Conservation (phyloP, 2,797 vertebrate genomes). For the Macroramphosus scolopax region DNA sequence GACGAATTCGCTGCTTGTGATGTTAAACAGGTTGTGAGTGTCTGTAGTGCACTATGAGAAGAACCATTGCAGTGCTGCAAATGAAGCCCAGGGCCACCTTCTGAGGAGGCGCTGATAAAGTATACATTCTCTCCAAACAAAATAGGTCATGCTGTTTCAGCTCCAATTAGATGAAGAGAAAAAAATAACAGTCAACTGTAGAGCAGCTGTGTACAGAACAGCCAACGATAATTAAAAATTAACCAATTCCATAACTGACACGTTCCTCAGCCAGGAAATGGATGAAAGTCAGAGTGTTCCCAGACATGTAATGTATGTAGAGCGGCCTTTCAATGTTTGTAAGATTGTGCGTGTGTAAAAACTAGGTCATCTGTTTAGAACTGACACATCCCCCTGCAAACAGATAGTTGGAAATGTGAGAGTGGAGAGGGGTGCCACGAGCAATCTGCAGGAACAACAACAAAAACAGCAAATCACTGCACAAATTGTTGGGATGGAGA, state of each 20-base stretch:
- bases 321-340: slow-evolving; percentile 59
- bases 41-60: slow-evolving; percentile 48
- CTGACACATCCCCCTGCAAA: slow-evolving; percentile 79
- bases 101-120: slow-evolving; percentile 69
- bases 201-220: slow-evolving; percentile 63
- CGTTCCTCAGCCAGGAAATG: slow-evolving; percentile 56
- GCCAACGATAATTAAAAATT: slow-evolving; percentile 74
- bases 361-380: slow-evolving; percentile 81
- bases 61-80: slow-evolving; percentile 44
- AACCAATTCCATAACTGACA: slow-evolving; percentile 71
- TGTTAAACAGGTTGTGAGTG: slow-evolving; percentile 59
- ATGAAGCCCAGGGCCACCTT: slow-evolving; percentile 77
- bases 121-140: slow-evolving; percentile 74
- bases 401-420: slow-evolving; percentile 76
- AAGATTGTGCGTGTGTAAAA: slow-evolving; percentile 70
- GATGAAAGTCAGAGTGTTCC: slow-evolving; percentile 32
- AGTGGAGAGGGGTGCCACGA: slow-evolving; percentile 68
- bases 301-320: slow-evolving; percentile 62
- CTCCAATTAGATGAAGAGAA: slow-evolving; percentile 73
- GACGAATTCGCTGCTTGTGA: slow-evolving; percentile 47
- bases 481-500: slow-evolving; percentile 67
- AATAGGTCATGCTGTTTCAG: slow-evolving; percentile 83
- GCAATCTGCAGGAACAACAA: slow-evolving; percentile 49
- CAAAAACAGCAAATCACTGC: slow-evolving; percentile 68
- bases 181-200: slow-evolving; percentile 66